Evolutionary conservation across 2,113 vertebrate genomes (phyloP), one percentile per base, ranked within the genome.

Genomic region (Stigmatopora nigra): DNA sequence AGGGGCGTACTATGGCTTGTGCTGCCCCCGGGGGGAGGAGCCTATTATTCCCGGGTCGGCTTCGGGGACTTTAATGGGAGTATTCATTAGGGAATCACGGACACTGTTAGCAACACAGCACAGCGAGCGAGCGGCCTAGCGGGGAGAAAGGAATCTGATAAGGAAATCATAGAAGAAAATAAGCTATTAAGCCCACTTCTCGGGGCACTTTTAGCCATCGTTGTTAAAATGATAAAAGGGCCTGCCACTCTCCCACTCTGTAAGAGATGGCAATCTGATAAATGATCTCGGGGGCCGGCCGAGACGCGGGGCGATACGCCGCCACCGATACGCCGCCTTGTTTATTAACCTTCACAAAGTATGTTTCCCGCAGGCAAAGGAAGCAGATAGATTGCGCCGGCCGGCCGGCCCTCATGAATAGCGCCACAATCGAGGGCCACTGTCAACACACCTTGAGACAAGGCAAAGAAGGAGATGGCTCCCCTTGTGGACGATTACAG

Each of bases 191-290:
- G 83, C 74, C 61, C 76, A 83, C 81, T 84, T 90, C 85, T 89
- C 68, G 64, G 71, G 89, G 85, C 87, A 82, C 81, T 86, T 85
- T 90, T 81, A 83, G 83, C 82, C 75, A 63, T 82, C 85, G 55
- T 85, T 88, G 88, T 89, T 90, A 89, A 88, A 84, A 89, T 90
- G 85, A 90, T 87, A 87, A 89, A 90, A 87, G 78, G 77, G 71
- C 83, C 79, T 71, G 87, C 81, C 87, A 87, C 83, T 89, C 88
- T 87, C 69, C 19, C 58, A 83, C 82, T 87, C 85, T 85, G 86
- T 87, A 79, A 84, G 80, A 79, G 85, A 89, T 83, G 81, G 17
- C 76, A 77, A 87, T 80, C 85, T 90, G 87, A 90, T 89, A 80
- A 88, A 89, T 88, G 86, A 90, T 87, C 80, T 83, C 55, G 15